Evolutionary conservation across 2,797 vertebrate species (phyloP).

Genomic region (Falco peregrinus): DNA sequence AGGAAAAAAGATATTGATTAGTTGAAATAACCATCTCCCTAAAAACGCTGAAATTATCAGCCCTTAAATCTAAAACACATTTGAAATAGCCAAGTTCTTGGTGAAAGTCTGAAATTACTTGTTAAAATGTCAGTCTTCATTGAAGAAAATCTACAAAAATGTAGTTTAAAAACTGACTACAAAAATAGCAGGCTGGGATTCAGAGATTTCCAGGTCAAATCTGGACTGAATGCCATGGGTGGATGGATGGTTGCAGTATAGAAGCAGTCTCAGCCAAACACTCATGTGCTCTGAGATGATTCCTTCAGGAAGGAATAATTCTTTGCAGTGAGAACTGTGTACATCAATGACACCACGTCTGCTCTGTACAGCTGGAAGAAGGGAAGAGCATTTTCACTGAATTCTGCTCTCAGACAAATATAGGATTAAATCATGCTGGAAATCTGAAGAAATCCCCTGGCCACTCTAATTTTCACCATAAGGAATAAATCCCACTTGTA

Average conservation of each 20-base stretch:
- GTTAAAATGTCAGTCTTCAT: background rate
- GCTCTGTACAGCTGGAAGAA: background rate
- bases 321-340: background rate
- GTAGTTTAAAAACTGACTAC: background rate
- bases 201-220: background rate
- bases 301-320: background rate
- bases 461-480: background rate
- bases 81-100: background rate
- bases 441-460: background rate
- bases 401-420: background rate
- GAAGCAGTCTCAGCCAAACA: background rate
- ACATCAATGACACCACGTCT: background rate
- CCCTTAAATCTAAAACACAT: background rate
- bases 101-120: background rate
- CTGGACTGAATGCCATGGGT: background rate
- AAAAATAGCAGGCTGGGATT: background rate
- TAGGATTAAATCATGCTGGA: background rate
- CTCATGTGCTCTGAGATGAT: background rate
- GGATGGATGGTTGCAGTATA: background rate
- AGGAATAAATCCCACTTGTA: background rate
- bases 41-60: background rate
- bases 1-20: background rate
- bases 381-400: background rate
- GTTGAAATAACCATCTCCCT: background rate
- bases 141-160: background rate